These are phyloP conservation scores for Coreius guichenoti DNA, from an alignment of 2,797 vertebrate species.

Conservation along the genomic window DNA sequence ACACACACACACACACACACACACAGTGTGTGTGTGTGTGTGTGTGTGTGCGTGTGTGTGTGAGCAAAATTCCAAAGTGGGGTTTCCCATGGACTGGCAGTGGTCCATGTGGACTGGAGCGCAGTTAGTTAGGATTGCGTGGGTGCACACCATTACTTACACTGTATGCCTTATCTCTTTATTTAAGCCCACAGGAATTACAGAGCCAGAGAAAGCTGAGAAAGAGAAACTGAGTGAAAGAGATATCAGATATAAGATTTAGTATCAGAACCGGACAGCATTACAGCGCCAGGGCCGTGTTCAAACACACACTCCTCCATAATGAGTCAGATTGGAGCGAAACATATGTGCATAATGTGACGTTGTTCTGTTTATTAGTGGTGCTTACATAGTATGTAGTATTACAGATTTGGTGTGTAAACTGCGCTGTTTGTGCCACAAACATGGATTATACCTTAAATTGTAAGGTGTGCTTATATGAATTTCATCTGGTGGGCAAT, in stretches of 20 bases:
- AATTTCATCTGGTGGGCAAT: neutral
- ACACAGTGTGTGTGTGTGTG: no score
- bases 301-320: constrained; percentile 16
- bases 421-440: neutral
- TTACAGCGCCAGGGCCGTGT: neutral
- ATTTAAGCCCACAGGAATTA: constrained; percentile 47
- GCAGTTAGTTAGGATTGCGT: constrained; percentile 53
- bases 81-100: constrained; percentile 41
- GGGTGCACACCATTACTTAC: constrained; percentile 55
- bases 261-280: constrained; percentile 25
- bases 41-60: no score
- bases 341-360: constrained; percentile 1
- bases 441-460: neutral
- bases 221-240: constrained; percentile 46
- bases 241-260: constrained; percentile 43
- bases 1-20: constrained; percentile 8
- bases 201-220: constrained; percentile 35
- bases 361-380: constrained; percentile 1
- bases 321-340: constrained; percentile 4
- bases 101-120: constrained; percentile 51
- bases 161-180: constrained; percentile 55
- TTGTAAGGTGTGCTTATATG: neutral
- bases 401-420: neutral
- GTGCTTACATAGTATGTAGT: neutral
- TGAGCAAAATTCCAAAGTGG: no score